Base-by-base conservation (phyloP, 2,113 vertebrate genomes). In the Spea multiplicata region DNA sequence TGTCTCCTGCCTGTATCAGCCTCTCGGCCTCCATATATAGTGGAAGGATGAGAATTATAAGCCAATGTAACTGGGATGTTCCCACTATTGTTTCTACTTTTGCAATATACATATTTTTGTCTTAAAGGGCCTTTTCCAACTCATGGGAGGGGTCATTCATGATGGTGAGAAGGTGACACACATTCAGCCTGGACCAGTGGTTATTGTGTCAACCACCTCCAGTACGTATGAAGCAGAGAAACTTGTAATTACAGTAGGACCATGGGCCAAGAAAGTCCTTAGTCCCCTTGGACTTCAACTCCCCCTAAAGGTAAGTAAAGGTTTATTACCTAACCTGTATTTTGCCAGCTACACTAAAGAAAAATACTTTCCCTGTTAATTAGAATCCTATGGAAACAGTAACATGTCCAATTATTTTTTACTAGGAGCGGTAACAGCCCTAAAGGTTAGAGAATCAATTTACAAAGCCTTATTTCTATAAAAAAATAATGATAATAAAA, bases 191-290 rank as follows among this genome's bases (percentile, higher is more conserved):
- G 96, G 95, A 10, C 74, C 83, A 0, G 49, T 83, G 5, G 85
- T 97, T 71, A 90, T 82, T 0, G 87, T 99, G 76, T 90, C 88
- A 68, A 96, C 95, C 64, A 80, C 84, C 0, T 75, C 78, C 0
- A 86, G 87, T 8, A 86, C 84, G 65, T 95, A 97, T 87, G 87
- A 68, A 82, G 89, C 95, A 4, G 90, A 86, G 48, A 90, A 85
- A 62, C 48, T 98, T 82, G 85, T 97, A 86, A 91, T 98, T 78
- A 86, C 95, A 0, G 93, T 92, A 0, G 97, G 97, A 76, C 85
- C 96, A 5, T 98, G 97, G 96, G 86, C 94, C 0, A 89, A 92
- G n/a, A 80, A 8, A 52, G 77, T 98, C 0, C 85, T 97, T 74
- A 82, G 82, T 10, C 87, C 89, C 1, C 86, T 91, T 66, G 94